phyloP scores from a whole-genome alignment of 2,888 invertebrate species.

The Orchesellides sinensis region DNA sequence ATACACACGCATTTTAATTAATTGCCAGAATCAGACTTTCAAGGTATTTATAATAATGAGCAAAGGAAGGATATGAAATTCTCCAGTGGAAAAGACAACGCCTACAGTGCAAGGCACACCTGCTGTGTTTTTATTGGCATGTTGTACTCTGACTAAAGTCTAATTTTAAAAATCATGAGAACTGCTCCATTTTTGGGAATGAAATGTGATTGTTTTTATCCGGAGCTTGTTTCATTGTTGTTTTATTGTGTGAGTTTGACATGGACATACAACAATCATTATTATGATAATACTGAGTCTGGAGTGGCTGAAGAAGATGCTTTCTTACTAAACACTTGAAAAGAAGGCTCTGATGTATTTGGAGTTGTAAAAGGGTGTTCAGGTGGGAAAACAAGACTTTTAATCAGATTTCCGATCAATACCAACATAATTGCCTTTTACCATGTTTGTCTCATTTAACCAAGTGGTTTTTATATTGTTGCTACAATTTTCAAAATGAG shows the following conservation, averaged over 20 bases:
- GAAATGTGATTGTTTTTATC: slow-evolving; percentile 17
- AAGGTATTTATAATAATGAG: background rate
- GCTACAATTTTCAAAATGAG: background rate
- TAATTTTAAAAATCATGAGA: slow-evolving; percentile 2
- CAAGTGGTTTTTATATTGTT: slow-evolving; percentile 14
- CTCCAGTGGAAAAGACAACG: background rate
- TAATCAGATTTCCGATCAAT: slow-evolving; percentile 51
- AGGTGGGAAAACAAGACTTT: slow-evolving; percentile 3
- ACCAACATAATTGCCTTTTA: slow-evolving; percentile 23
- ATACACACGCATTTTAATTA: no score
- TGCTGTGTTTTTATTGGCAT: slow-evolving; percentile 22
- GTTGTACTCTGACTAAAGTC: background rate
- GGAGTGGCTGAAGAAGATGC: background rate
- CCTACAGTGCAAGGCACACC: background rate
- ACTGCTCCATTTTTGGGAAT: slow-evolving; percentile 22
- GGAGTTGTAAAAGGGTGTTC: background rate
- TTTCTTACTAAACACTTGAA: no score
- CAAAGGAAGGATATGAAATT: background rate
- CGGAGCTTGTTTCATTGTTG: background rate
- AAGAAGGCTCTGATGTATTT: background rate
- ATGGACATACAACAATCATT: slow-evolving; percentile 14
- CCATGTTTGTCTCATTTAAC: slow-evolving; percentile 40
- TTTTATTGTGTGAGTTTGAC: slow-evolving; percentile 11
- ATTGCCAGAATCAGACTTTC: background rate
- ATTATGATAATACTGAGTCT: background rate